These are phyloP conservation scores for Hetaerina titia DNA, from an alignment of 2,888 invertebrate species.

Conservation along the genomic window DNA sequence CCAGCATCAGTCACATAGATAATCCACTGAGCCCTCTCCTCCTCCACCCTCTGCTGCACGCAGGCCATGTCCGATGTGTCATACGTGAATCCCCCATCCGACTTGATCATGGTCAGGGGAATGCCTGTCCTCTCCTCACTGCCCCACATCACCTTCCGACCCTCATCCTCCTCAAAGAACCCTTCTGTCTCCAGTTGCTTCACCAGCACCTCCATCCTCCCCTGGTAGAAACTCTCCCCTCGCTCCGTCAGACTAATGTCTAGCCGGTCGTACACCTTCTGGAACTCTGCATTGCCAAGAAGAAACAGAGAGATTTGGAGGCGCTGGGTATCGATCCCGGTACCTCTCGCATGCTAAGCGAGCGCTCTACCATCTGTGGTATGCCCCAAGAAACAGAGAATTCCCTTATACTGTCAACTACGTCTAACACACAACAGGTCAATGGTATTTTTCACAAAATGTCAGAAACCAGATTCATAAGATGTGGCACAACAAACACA, in stretches of 20 bases:
- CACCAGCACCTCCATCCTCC: slow-evolving; percentile 90
- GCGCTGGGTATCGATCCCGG: too few relatives aligned
- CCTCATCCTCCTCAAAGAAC: slow-evolving; percentile 88
- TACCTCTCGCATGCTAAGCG: too few relatives aligned
- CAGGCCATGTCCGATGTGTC: slow-evolving; percentile 99
- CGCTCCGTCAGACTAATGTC: slow-evolving; percentile 88
- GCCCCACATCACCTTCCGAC: slow-evolving; percentile 90
- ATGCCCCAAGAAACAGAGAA: too few relatives aligned
- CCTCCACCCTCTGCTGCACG: slow-evolving; percentile 88
- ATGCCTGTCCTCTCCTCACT: slow-evolving; percentile 83
- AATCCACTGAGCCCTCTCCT: slow-evolving; percentile 93
- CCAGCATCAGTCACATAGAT: slow-evolving; percentile 97
- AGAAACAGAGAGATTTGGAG: too few relatives aligned
- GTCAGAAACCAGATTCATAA: too few relatives aligned
- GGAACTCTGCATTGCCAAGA: slow-evolving; percentile 83
- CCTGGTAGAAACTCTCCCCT: slow-evolving; percentile 99
- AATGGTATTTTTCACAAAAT: too few relatives aligned
- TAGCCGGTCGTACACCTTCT: slow-evolving; percentile 92
- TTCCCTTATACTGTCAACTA: too few relatives aligned
- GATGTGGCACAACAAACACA: too few relatives aligned
- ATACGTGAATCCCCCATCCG: slow-evolving; percentile 97
- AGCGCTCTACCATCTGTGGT: too few relatives aligned
- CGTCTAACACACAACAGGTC: too few relatives aligned
- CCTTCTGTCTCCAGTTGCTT: slow-evolving; percentile 83
- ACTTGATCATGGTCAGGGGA: slow-evolving; percentile 96